These are phyloP conservation scores for Philonicus albiceps DNA, from an alignment of 2,888 invertebrate species.

Conservation along the genomic window DNA sequence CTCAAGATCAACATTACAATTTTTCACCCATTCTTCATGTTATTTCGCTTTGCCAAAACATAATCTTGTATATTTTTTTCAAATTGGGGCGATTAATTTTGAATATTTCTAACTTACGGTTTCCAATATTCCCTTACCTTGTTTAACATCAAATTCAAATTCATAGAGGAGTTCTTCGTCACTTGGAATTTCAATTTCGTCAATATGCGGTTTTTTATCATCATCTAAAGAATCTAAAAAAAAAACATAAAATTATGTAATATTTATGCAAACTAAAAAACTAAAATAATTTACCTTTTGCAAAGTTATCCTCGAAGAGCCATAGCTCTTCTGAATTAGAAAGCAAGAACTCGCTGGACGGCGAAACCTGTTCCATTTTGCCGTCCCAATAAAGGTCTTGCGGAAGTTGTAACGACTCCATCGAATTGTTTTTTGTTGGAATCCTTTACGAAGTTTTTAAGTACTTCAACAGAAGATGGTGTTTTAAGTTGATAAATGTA, in stretches of 20 bases:
- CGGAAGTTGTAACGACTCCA: constrained; percentile 61
- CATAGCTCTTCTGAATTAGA: constrained; percentile 48
- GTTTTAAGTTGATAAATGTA: constrained; percentile 47
- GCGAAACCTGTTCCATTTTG: constrained; percentile 61
- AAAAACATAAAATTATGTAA: constrained; percentile 52
- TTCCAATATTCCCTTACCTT: constrained; percentile 53
- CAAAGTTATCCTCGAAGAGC: constrained; percentile 52
- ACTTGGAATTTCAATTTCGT: constrained; percentile 50
- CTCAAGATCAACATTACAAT: too few species aligned
- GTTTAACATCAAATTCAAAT: constrained; percentile 55
- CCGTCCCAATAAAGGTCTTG: constrained; percentile 60
- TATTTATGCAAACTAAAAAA: not conserved
- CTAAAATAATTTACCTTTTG: constrained; percentile 54
- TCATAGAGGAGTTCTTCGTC: constrained; percentile 58
- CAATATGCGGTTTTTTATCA: constrained; percentile 51
- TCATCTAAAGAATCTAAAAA: constrained; percentile 51
- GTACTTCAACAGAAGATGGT: constrained; percentile 47
- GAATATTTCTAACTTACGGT: not conserved
- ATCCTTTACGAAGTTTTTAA: constrained; percentile 44
- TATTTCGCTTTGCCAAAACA: too few species aligned
- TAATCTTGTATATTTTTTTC: not conserved
- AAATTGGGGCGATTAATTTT: too few species aligned
- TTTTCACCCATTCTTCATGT: too few species aligned
- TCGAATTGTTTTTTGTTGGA: constrained; percentile 47
- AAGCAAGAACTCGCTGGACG: constrained; percentile 57